Evolutionary conservation across 1,140 invertebrate species (phyloP), one percentile per base, ranked within the genome.

Genomic region (Polyergus mexicanus): DNA sequence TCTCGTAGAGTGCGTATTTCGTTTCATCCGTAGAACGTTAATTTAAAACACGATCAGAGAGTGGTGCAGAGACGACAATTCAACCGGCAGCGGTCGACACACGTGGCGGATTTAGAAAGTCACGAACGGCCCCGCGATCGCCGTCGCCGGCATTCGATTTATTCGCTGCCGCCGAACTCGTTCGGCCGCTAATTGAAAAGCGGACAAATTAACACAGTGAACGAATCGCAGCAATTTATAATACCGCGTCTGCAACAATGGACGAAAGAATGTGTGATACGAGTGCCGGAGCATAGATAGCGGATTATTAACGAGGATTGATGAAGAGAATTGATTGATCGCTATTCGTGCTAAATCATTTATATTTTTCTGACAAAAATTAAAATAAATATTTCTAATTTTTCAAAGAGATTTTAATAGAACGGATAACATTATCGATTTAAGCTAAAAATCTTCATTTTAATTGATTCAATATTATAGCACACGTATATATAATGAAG

Each of bases 141-240:
- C 41, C 58, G 62, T 75, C 78, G 69, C 38, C 80, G 85, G 32
- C 71, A 65, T 47, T 90, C 83, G 63, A 90, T 90, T 90, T 89
- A 90, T 89, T 90, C 81, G 72, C 47, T 76, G 68, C 74, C 85
- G 80, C 47, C 80, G 54, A 89, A 87, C 88, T 76, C 63, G 72
- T 75, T 87, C 81, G 56, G 69, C n/a, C 71, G 78, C 86, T 92
- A 89, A 92, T 92, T 92, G 89, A 91, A 92, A 91, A 91, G 86
- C 88, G 77, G 86, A 90, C 77, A 87, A 91, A 92, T 92, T 92
- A 92, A 89, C 86, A 74, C 83, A 56, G 77, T 62, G 75, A 92
- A 89, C 84, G 85, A 85, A 89, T 91, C 74, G 66, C 71, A 41
- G 77, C 66, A 86, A 92, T 92, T 92, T 90, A 87, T 88, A 88